Evolutionary conservation across 2,797 vertebrate genomes (phyloP), one percentile per base, ranked within the genome.

Genomic region (Sebastes hubbsi): DNA sequence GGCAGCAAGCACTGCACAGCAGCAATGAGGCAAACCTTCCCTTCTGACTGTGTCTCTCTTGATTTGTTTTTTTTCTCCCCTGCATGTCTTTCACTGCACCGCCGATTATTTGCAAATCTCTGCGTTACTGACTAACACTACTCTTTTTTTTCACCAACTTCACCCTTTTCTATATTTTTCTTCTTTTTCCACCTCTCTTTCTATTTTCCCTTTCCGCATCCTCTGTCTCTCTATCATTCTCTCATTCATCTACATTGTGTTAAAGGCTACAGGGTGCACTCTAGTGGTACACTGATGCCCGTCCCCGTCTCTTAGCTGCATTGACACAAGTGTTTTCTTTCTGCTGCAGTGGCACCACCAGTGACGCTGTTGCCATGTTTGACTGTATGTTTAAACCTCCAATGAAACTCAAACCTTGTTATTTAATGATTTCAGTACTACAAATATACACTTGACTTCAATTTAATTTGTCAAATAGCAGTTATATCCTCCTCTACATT

Each of bases 241-340:
- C 56, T 29, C 56, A 14, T 60, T 58, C 78, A 58, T 88, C 76
- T 59, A 32, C 67, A 69, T 46, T 72, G 49, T 59, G 64, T 81
- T 80, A 63, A 84, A 89, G 77, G 89, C 87, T 77, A 75, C 87
- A 90, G 78, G 85, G 80, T 93, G 91, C 91, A 83, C 93, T 92
- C 92, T 93, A 89, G 91, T 92, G 91, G 91, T 71, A 27, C 64
- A 79, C 52, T 63, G 55, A 86, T 67, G 75, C 65, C 66, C 38
- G 24, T 84, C 72, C 66, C 63, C 71, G 64, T 68, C 69, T 83
- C 49, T 65, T 46, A 62, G 70, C 66, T 82, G 74, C 80, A 80
- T 29, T 65, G 42, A 52, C 66, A 77, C 64, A 63, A 61, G 59
- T 24, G 36, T 72, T 49, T 75, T 62, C 16, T 73, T 32, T 79